phyloP scores from a whole-genome alignment of 1,140 invertebrate genomes.

The Aphidius gifuensis region DNA sequence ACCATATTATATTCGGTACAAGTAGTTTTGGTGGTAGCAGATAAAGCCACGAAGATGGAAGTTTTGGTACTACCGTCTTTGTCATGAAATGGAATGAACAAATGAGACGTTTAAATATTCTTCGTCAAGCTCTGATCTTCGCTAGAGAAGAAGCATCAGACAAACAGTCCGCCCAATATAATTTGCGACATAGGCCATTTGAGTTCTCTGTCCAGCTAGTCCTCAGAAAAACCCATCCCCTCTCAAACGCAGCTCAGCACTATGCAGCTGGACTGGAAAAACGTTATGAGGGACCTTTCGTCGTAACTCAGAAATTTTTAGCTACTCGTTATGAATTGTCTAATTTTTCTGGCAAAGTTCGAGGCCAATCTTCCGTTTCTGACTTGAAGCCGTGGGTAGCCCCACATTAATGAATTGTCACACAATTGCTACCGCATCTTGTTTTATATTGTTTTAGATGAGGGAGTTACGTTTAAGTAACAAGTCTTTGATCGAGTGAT shows the following conservation, averaged over 20 bases:
- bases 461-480: too few species aligned
- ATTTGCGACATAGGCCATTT: constrained; percentile 1
- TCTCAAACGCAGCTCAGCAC: constrained; percentile 15
- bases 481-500: too few species aligned
- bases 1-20: too few species aligned
- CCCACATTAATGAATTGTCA: too few species aligned
- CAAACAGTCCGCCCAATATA: constrained; percentile 8
- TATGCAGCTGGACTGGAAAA: constrained; percentile 22
- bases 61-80: too few species aligned
- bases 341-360: neutral
- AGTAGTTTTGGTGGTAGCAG: too few species aligned
- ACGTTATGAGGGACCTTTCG: constrained; percentile 20
- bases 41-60: too few species aligned
- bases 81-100: constrained; percentile 1
- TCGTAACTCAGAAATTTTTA: neutral
- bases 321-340: neutral
- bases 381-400: neutral
- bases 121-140: neutral
- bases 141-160: neutral
- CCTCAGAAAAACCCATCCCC: constrained; percentile 8
- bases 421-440: too few species aligned
- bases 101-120: neutral
- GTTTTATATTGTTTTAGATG: too few species aligned
- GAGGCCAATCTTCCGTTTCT: neutral
- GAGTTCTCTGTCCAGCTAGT: constrained; percentile 17